Base-by-base conservation (phyloP, 2,888 invertebrate species). In the Pantelozetes paolii region DNA sequence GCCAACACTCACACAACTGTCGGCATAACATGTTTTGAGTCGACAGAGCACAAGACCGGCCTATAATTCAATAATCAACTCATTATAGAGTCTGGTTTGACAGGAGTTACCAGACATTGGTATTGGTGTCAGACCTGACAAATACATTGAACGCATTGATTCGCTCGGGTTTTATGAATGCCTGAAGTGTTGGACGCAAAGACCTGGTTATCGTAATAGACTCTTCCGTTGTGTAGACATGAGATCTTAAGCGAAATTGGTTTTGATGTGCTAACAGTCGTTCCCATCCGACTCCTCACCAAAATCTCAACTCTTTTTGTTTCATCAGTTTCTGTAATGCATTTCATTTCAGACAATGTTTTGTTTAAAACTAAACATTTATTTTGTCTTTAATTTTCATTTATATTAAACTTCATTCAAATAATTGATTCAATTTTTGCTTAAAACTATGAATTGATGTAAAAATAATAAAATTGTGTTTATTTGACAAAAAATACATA, bases 141-240 rank as follows among this genome's bases (percentile, higher is more conserved):
- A 18, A 80, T 78, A 75, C 84, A 84, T 73, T 83, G 81, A 75
- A 83, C 82, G 76, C 83, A 84, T 76, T 83, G 83, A 76, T 82
- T 81, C 11, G 79, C 78, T 11, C 77, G 77, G 28, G 80, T 80
- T 2, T 80, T 79, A 50, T 80, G 80, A 40, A 83, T 78, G 8
- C 81, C 81, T 1, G 83, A 81, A 20, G 80, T 78, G 78, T 82
- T 82, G 32, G 83, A 82, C 2, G 82, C 80, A 78, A 83, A 84
- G 20, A 80, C 78, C 64, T 83, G 81, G 18, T 82, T 82, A 77
- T 83, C 81, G 57, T 80, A 78, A 78, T 82, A 83, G 69, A 79
- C 77, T 42, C 78, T 78, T 42, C 82, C 82, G 77, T 81, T 78
- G 72, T 81, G 80, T 11, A 81, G 77, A 77, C 83, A 83, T 28